phyloP scores from a whole-genome alignment of 2,888 invertebrate species.

The Corbicula japonica region DNA sequence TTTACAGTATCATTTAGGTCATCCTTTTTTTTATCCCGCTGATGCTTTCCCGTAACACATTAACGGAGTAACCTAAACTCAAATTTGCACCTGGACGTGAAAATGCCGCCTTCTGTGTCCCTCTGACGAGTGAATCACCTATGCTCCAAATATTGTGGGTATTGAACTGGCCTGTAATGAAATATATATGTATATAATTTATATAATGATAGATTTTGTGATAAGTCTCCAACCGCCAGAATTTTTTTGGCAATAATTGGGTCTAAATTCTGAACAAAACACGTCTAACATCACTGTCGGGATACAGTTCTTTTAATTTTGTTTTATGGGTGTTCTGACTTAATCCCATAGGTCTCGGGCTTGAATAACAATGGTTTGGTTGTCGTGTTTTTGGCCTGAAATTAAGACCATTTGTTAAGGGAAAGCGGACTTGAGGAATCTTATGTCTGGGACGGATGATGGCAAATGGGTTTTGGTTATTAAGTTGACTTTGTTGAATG shows the following conservation, averaged over 20 bases:
- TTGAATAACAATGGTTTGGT: neutral
- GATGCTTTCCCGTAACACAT: too few species aligned
- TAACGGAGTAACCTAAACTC: too few species aligned
- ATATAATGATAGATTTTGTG: too few species aligned
- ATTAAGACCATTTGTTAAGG: too few species aligned
- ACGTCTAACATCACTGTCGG: neutral
- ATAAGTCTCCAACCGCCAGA: constrained; percentile 35
- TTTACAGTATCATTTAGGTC: too few species aligned
- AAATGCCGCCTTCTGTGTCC: too few species aligned
- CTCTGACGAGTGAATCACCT: too few species aligned
- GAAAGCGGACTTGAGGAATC: neutral
- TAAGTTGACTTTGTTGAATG: neutral
- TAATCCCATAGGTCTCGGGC: constrained; percentile 7
- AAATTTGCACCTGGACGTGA: too few species aligned
- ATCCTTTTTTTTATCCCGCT: too few species aligned
- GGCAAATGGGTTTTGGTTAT: neutral
- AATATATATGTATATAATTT: too few species aligned
- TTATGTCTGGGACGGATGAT: neutral
- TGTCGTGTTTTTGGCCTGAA: neutral
- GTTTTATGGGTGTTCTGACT: neutral
- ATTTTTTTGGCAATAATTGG: constrained; percentile 19
- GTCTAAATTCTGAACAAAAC: neutral
- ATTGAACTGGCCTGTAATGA: too few species aligned
- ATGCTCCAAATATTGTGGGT: too few species aligned
- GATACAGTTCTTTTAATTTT: neutral